Percentiles rank a stretch among this genome's conserved stretches.
Conservation (phyloP, 2,797 vertebrate genomes). For the Gallinago solitaria region DNA sequence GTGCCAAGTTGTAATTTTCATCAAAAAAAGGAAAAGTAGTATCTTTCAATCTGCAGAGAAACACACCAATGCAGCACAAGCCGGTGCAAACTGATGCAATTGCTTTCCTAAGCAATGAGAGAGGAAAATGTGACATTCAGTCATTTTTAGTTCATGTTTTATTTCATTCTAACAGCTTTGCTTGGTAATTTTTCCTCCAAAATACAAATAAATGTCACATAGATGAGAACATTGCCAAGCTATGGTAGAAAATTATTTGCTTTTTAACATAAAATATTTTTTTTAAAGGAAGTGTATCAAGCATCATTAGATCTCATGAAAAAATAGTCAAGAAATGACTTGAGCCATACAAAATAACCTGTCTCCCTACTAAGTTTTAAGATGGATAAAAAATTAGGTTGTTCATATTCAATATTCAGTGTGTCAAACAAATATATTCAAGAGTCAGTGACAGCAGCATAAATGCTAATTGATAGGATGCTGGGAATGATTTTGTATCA, state of each 20-base stretch:
- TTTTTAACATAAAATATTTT: background rate
- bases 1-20: background rate
- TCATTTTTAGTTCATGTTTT: background rate
- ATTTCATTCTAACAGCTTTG: background rate
- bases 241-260: background rate
- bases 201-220: background rate
- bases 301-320: background rate
- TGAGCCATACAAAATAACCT: background rate
- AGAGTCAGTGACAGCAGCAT: background rate
- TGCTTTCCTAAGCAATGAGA: background rate
- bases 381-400: background rate
- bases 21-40: background rate
- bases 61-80: background rate
- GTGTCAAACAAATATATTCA: background rate
- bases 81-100: background rate
- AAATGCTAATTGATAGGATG: slow-evolving; percentile 10
- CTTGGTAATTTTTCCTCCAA: background rate
- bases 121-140: background rate
- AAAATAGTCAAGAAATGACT: background rate
- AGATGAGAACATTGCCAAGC: background rate
- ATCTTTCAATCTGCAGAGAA: background rate
- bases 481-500: slow-evolving; percentile 25
- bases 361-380: background rate
- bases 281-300: background rate
- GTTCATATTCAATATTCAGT: background rate